These are phyloP conservation scores for Cydia fagiglandana DNA, from an alignment of 1,140 invertebrate species.

Conservation along the genomic window DNA sequence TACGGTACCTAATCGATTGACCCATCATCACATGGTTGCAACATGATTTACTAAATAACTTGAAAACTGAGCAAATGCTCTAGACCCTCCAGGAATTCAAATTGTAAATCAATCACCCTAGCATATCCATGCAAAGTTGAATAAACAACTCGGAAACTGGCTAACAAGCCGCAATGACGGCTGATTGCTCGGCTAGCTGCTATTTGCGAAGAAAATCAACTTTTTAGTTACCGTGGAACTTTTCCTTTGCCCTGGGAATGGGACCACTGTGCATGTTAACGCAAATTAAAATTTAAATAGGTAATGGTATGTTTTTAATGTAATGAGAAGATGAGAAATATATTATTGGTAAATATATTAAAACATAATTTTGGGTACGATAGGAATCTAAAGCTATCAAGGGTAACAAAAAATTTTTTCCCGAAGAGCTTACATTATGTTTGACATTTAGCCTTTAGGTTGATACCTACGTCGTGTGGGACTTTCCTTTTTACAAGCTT, in stretches of 20 bases:
- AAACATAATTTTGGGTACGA: no score
- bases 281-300: not conserved
- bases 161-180: conserved; percentile 52
- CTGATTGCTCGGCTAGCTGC: conserved; percentile 33
- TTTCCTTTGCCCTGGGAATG: conserved; percentile 30
- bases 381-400: no score
- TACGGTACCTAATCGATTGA: no score
- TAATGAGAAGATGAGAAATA: no score
- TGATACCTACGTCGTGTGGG: no score
- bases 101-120: not conserved
- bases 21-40: not conserved
- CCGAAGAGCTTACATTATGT: no score
- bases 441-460: no score
- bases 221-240: conserved; percentile 35
- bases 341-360: no score
- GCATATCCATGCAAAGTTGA: not conserved
- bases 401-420: no score
- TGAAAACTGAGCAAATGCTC: not conserved
- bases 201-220: conserved; percentile 45
- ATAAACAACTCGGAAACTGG: conserved; percentile 38
- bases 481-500: no score
- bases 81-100: not conserved
- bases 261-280: not conserved
- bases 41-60: not conserved
- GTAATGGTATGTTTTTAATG: no score